A percentile compares a stretch with the other conserved stretches of the same genome.
phyloP scores from a whole-genome alignment of 1,140 invertebrate genomes.

The Papilio polyxenes region DNA sequence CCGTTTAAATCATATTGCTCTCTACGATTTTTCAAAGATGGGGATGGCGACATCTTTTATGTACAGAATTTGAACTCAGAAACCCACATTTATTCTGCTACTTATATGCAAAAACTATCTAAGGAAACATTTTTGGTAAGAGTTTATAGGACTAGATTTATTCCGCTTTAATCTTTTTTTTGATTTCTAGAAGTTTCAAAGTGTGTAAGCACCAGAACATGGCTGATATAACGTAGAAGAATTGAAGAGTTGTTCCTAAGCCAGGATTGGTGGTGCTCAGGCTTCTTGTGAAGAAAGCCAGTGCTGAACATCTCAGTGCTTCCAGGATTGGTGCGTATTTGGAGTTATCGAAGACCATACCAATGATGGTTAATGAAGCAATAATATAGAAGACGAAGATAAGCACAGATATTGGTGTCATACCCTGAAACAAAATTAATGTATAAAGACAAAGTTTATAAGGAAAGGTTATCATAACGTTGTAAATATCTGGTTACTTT shows the following conservation, averaged over 20 bases:
- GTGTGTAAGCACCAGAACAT: slow-evolving; percentile 76
- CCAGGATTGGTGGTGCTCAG: slow-evolving; percentile 56
- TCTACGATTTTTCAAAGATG: too few species aligned
- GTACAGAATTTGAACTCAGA: too few species aligned
- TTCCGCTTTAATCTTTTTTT: slow-evolving; percentile 59
- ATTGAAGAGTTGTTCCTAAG: slow-evolving; percentile 59
- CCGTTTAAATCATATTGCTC: too few species aligned
- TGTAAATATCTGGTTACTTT: too few species aligned
- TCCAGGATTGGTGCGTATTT: slow-evolving; percentile 80
- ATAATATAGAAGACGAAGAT: slow-evolving; percentile 84
- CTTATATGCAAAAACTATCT: background rate
- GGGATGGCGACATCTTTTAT: too few species aligned
- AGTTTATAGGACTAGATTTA: slow-evolving; percentile 42
- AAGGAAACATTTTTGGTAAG: slow-evolving; percentile 32
- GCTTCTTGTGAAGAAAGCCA: slow-evolving; percentile 72
- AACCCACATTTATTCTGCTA: background rate
- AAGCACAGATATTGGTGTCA: slow-evolving; percentile 81
- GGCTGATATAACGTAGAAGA: slow-evolving; percentile 70
- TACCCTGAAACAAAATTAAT: slow-evolving; percentile 79
- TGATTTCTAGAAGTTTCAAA: slow-evolving; percentile 71
- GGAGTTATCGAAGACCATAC: slow-evolving; percentile 85
- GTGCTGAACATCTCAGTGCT: slow-evolving; percentile 80
- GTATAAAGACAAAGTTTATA: too few species aligned
- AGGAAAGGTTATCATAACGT: too few species aligned
- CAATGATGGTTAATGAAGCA: slow-evolving; percentile 84